Conservation (phyloP, 2,888 invertebrate genomes). For the Tineola bisselliella region DNA sequence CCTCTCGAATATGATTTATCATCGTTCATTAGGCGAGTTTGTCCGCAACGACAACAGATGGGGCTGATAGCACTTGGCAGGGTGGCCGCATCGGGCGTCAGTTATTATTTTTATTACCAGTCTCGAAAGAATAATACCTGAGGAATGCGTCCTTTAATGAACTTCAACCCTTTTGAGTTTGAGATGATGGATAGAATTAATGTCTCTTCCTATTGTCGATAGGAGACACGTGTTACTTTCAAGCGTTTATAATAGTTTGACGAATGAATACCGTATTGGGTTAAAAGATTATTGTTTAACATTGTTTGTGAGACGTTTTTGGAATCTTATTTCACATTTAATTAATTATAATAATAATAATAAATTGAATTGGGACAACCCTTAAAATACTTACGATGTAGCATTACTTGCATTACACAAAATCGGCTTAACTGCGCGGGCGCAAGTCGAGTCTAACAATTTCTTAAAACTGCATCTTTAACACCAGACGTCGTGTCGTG, state of each 20-base stretch:
- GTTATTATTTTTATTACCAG: slow-evolving; percentile 69
- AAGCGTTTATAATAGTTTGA: slow-evolving; percentile 10
- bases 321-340: neutral
- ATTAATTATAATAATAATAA: neutral
- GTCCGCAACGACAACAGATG: slow-evolving; percentile 69
- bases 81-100: slow-evolving; percentile 53
- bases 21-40: slow-evolving; percentile 69
- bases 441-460: slow-evolving; percentile 30
- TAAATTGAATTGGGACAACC: neutral
- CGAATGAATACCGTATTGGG: neutral
- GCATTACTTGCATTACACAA: slow-evolving; percentile 26
- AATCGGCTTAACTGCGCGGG: slow-evolving; percentile 45
- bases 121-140: slow-evolving; percentile 67
- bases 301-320: neutral
- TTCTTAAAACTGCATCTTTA: slow-evolving; percentile 60
- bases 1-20: slow-evolving; percentile 69
- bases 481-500: slow-evolving; percentile 52
- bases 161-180: slow-evolving; percentile 64
- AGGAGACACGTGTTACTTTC: slow-evolving; percentile 40
- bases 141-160: slow-evolving; percentile 67
- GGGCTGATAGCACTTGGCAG: slow-evolving; percentile 69
- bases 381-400: neutral
- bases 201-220: slow-evolving; percentile 63
- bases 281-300: slow-evolving; percentile 3
- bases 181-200: slow-evolving; percentile 66